Conservation (phyloP, 1,140 invertebrate species). For the Drosophila takahashii region DNA sequence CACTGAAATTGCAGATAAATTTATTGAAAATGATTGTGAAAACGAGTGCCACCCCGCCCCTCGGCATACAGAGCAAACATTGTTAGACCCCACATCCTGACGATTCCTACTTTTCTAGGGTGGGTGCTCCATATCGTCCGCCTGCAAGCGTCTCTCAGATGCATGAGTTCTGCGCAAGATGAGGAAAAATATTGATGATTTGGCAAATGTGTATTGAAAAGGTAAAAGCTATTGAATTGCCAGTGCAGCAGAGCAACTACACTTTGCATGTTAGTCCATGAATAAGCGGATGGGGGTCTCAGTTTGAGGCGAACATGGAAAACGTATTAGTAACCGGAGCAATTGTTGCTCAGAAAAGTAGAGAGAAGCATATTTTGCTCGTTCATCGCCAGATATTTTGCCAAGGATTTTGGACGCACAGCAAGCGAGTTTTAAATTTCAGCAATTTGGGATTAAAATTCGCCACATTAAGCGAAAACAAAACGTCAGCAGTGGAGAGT, state of each 20-base stretch:
- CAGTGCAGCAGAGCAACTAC: slow-evolving; percentile 40
- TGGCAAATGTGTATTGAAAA: slow-evolving; percentile 76
- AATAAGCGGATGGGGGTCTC: slow-evolving; percentile 31
- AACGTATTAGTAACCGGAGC: slow-evolving; percentile 70
- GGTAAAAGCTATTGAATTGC: slow-evolving; percentile 72
- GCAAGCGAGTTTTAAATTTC: slow-evolving; percentile 60
- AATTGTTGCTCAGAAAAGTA: slow-evolving; percentile 16
- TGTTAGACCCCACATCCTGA: slow-evolving; percentile 1
- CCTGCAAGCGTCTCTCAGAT: slow-evolving; percentile 43
- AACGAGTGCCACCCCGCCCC: slow-evolving; percentile 17
- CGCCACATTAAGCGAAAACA: slow-evolving; percentile 65
- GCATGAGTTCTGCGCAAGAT: slow-evolving; percentile 51
- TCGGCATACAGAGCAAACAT: slow-evolving; percentile 33
- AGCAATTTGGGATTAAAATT: slow-evolving; percentile 51
- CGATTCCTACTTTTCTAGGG: slow-evolving; percentile 1
- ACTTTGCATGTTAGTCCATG: slow-evolving; percentile 61
- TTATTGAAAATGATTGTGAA: slow-evolving; percentile 78
- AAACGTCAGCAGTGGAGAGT: slow-evolving; percentile 43
- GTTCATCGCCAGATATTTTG: slow-evolving; percentile 10
- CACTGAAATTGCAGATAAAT: slow-evolving; percentile 72
- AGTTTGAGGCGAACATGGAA: slow-evolving; percentile 42
- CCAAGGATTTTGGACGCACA: slow-evolving; percentile 3
- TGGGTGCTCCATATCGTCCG: slow-evolving; percentile 23
- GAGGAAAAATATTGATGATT: slow-evolving; percentile 77
- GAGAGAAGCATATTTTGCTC: slow-evolving; percentile 31